Evolutionary conservation across 35 echinoderm and acorn worm genomes (phyloP).

Genomic region (Strongylocentrotus purpuratus): DNA sequence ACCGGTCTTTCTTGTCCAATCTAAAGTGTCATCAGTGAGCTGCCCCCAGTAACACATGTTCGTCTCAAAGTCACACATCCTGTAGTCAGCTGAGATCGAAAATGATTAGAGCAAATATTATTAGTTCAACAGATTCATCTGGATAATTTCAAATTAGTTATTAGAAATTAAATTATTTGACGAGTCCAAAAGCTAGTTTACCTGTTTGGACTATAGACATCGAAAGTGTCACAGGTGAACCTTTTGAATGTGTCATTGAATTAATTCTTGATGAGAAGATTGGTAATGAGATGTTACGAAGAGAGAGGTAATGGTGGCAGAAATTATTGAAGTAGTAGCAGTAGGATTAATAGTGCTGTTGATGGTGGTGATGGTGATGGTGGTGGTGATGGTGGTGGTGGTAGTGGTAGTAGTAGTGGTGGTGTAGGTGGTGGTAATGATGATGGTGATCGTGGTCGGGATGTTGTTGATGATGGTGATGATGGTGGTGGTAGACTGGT

Average conservation of each 20-base stretch:
- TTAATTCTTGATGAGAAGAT: too few relatives aligned
- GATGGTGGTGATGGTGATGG: neutral
- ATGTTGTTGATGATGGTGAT: neutral
- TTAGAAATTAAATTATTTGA: neutral
- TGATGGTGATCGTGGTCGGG: neutral
- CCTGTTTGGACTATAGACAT: neutral
- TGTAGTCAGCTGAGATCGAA: neutral
- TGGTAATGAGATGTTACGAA: too few relatives aligned
- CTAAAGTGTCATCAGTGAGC: constrained; percentile 72
- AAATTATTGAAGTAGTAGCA: neutral
- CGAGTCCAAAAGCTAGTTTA: neutral
- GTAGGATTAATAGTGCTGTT: neutral
- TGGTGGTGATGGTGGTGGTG: neutral
- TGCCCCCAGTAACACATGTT: constrained; percentile 76
- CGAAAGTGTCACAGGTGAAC: neutral
- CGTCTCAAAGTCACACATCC: constrained; percentile 47
- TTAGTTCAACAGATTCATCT: neutral
- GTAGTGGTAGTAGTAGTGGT: neutral
- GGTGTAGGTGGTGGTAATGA: neutral
- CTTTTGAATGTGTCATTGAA: neutral
- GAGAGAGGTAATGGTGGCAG: neutral
- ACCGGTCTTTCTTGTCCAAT: constrained; percentile 70
- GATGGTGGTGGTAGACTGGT: neutral
- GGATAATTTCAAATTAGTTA: neutral
- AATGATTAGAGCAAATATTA: neutral